Evolutionary conservation across 1,140 invertebrate species (phyloP).

Genomic region (Papilio glaucus): DNA sequence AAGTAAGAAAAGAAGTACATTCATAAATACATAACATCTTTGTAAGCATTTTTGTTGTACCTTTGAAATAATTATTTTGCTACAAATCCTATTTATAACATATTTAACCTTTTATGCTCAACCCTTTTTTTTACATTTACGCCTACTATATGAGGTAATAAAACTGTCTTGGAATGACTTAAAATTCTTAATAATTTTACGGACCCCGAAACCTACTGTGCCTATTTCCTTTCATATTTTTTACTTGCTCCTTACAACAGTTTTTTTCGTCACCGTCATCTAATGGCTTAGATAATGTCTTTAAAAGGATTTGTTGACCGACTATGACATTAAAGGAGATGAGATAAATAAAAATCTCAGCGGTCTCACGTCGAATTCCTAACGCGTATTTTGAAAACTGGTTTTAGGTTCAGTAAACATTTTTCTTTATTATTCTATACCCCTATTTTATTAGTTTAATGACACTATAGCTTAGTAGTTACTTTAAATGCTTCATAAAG

Average conservation of each 20-base stretch:
- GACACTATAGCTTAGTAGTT: no score
- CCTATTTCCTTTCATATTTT: conserved; percentile 6
- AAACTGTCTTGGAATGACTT: not conserved
- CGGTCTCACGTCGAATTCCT: not conserved
- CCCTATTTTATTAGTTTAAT: no score
- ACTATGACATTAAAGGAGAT: conserved; percentile 10
- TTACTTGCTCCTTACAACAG: conserved; percentile 15
- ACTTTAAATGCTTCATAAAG: no score
- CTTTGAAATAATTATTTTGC: no score
- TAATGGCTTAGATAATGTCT: conserved; percentile 35
- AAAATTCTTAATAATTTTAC: conserved; percentile 16
- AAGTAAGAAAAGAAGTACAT: not conserved
- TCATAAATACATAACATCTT: not conserved
- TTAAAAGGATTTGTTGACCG: conserved; percentile 27
- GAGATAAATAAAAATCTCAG: conserved; percentile 4
- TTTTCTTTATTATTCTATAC: not conserved
- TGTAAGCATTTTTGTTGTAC: no score
- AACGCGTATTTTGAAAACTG: conserved; percentile 6
- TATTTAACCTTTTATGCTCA: not conserved
- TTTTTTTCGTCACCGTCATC: conserved; percentile 21
- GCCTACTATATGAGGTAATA: conserved; percentile 1
- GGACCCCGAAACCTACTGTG: not conserved
- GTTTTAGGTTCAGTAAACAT: not conserved
- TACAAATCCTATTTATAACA: not conserved
- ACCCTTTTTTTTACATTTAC: conserved; percentile 9